These are phyloP conservation scores for Semicossyphus pulcher DNA, from an alignment of 2,113 vertebrate species.

Conservation along the genomic window DNA sequence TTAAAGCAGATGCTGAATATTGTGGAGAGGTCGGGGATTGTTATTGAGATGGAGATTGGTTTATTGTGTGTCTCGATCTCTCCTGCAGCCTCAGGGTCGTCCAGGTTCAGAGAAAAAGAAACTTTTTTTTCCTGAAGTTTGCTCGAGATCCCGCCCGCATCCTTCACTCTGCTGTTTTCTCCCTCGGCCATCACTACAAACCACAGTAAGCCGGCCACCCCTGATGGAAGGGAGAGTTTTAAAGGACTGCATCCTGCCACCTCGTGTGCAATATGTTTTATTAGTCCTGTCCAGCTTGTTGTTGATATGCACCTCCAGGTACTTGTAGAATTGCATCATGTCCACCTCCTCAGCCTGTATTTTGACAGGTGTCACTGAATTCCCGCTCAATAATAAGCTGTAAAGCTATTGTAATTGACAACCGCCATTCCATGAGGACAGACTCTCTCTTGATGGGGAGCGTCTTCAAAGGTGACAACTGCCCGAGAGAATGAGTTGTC, in stretches of 20 bases:
- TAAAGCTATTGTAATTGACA: conserved; percentile 68
- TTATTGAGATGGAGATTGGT: conserved; percentile 38
- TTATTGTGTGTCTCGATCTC: conserved; percentile 27
- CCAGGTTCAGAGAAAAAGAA: conserved; percentile 1
- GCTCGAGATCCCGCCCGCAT: conserved; percentile 18
- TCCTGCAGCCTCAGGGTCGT: conserved; percentile 8
- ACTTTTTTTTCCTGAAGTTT: background rate
- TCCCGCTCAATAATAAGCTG: conserved; percentile 65
- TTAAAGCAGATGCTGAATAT: conserved; percentile 41
- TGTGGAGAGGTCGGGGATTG: conserved; percentile 33
- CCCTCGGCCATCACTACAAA: conserved; percentile 1
- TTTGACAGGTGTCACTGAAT: conserved; percentile 74
- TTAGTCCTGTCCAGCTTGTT: conserved; percentile 61
- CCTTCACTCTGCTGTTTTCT: conserved; percentile 26
- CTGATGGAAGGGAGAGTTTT: conserved; percentile 39
- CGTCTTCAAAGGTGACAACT: conserved; percentile 70
- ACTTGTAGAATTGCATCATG: conserved; percentile 50
- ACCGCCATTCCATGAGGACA: conserved; percentile 67
- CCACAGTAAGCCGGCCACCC: background rate
- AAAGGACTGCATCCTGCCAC: conserved; percentile 58
- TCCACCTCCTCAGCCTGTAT: conserved; percentile 64
- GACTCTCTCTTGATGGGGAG: conserved; percentile 62
- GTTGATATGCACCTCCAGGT: conserved; percentile 56
- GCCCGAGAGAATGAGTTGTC: conserved; percentile 65
- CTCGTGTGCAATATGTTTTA: conserved; percentile 57